A percentile compares a stretch with the other conserved stretches of the same genome.
These are phyloP conservation scores for Podarcis cretensis DNA, from an alignment of 2,113 vertebrate species.

Conservation along the genomic window DNA sequence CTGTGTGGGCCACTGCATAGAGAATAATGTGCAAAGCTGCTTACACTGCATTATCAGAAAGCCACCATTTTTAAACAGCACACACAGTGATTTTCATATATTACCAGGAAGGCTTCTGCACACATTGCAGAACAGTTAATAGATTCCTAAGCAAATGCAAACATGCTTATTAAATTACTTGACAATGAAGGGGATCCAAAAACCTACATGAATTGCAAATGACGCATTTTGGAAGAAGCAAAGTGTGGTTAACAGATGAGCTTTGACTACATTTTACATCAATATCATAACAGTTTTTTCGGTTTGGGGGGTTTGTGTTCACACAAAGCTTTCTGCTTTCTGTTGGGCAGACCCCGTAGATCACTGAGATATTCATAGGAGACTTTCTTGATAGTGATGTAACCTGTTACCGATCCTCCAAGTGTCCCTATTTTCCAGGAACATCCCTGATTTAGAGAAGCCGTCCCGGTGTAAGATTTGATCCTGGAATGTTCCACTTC, in stretches of 20 bases:
- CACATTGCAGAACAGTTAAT: background rate
- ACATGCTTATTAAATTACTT: constrained; percentile 21
- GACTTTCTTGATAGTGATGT: too few species aligned
- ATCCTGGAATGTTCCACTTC: too few species aligned
- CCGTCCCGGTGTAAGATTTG: too few species aligned
- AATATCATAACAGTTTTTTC: background rate
- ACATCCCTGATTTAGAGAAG: too few species aligned
- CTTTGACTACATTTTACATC: background rate
- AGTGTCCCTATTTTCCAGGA: too few species aligned
- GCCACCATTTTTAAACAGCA: background rate
- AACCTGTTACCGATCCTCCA: too few species aligned
- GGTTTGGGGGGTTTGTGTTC: background rate
- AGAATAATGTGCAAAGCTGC: constrained; percentile 17
- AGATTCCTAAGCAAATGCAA: constrained; percentile 19
- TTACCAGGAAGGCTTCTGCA: background rate
- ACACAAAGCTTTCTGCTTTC: background rate
- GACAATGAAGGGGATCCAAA: background rate
- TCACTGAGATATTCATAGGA: background rate
- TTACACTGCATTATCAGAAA: background rate
- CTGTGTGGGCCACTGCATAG: constrained; percentile 4
- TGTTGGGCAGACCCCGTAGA: background rate
- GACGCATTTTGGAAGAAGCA: background rate
- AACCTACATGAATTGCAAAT: constrained; percentile 31
- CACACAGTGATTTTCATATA: background rate
- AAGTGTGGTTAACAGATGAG: background rate